phyloP scores from a whole-genome alignment of 2,797 vertebrate species.

The Mus minutoides region DNA sequence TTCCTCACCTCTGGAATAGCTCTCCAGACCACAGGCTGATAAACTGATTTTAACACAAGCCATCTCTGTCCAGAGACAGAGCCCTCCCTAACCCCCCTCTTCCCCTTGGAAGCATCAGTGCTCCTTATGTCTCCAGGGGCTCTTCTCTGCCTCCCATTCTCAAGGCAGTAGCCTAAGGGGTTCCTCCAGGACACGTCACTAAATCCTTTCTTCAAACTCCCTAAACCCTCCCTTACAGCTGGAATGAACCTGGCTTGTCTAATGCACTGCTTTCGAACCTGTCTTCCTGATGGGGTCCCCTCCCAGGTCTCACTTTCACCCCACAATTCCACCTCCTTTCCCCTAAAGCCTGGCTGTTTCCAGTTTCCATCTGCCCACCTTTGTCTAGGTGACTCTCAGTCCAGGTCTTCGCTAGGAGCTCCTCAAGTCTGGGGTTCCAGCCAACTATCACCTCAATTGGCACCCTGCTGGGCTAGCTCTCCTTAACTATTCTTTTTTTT shows the following conservation, averaged over 20 bases:
- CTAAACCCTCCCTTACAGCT: not conserved
- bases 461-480: not conserved
- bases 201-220: not conserved
- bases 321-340: accelerated
- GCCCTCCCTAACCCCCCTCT: not conserved
- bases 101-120: not conserved
- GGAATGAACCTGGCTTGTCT: not conserved
- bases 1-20: not conserved
- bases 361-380: not conserved
- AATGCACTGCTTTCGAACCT: not conserved
- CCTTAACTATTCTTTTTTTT: not conserved
- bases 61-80: not conserved
- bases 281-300: not conserved
- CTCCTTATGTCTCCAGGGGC: no score
- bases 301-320: no score
- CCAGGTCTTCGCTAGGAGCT: not conserved
- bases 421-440: not conserved
- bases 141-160: not conserved
- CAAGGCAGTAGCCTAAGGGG: not conserved
- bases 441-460: accelerated
- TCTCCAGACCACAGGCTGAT: accelerated
- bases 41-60: not conserved
- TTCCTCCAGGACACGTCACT: not conserved
- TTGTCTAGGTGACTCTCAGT: not conserved
- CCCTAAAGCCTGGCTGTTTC: not conserved